Evolutionary conservation across 37 sponge, comb jelly and placozoan species (phyloP).

Genomic region (Dysidea cf. avara): DNA sequence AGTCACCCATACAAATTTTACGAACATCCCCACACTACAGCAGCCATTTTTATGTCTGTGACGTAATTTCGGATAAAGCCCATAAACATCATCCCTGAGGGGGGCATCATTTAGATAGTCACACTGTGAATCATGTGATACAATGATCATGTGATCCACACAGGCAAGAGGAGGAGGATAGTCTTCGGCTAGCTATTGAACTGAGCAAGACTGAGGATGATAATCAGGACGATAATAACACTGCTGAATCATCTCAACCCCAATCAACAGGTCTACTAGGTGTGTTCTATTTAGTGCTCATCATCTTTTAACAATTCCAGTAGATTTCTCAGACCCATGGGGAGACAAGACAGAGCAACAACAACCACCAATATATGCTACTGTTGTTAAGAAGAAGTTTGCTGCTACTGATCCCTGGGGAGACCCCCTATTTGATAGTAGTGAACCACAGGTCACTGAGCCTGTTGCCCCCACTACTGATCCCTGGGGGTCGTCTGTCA

Average conservation of each 20-base stretch:
- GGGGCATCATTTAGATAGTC: not conserved
- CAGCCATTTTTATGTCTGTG: too few relatives aligned
- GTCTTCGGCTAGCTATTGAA: constrained; percentile 64
- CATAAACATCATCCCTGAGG: constrained; percentile 5
- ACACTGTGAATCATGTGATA: not conserved
- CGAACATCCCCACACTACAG: too few relatives aligned
- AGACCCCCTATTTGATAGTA: not conserved
- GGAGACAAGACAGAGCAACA: too few relatives aligned
- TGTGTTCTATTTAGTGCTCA: too few relatives aligned
- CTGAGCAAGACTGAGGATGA: constrained; percentile 64
- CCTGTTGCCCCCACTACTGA: constrained; percentile 8
- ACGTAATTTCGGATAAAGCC: too few relatives aligned
- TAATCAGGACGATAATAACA: constrained; percentile 1
- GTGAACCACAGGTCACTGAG: constrained; percentile 29
- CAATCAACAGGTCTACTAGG: too few relatives aligned
- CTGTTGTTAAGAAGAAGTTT: too few relatives aligned
- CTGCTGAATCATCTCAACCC: not conserved
- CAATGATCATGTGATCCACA: not conserved
- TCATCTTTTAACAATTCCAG: too few relatives aligned
- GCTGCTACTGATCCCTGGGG: constrained; percentile 52
- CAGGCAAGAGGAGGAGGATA: constrained; percentile 78
- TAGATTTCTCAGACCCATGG: too few relatives aligned
- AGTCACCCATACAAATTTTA: too few relatives aligned
- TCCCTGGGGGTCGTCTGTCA: constrained; percentile 20
- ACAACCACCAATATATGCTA: too few relatives aligned